Percentiles rank a stretch among this genome's conserved stretches.
phyloP scores from a whole-genome alignment of 2,888 invertebrate genomes.

The Chorisops tibialis region DNA sequence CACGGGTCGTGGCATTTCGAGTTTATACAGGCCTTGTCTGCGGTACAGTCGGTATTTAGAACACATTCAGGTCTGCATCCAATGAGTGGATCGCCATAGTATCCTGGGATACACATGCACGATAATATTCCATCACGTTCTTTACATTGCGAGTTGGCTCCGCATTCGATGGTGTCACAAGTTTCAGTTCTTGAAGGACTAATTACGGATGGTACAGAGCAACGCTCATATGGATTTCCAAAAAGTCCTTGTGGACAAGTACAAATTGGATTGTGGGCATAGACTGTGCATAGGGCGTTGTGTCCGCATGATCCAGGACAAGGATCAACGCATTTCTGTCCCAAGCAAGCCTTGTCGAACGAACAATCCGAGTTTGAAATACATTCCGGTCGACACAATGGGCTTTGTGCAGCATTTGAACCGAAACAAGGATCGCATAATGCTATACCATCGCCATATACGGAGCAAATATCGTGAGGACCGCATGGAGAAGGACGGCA shows the following conservation, averaged over 20 bases:
- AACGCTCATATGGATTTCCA: slow-evolving; percentile 78
- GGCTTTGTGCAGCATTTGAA: slow-evolving; percentile 64
- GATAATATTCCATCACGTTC: slow-evolving; percentile 62
- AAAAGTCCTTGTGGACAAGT: slow-evolving; percentile 63
- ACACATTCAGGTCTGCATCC: slow-evolving; percentile 79
- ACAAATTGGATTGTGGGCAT: slow-evolving; percentile 71
- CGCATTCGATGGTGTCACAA: slow-evolving; percentile 70
- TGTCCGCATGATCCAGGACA: slow-evolving; percentile 77
- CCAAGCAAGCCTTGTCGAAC: slow-evolving; percentile 71
- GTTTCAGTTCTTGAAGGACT: slow-evolving; percentile 49
- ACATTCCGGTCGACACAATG: slow-evolving; percentile 79
- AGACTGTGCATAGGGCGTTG: slow-evolving; percentile 67
- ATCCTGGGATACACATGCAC: slow-evolving; percentile 71
- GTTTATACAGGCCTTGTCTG: slow-evolving; percentile 69
- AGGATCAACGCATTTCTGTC: slow-evolving; percentile 71
- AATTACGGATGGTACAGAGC: slow-evolving; percentile 56
- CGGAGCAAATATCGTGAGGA: slow-evolving; percentile 63
- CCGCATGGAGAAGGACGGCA: slow-evolving; percentile 78
- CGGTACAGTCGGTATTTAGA: slow-evolving; percentile 72
- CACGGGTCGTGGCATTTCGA: slow-evolving; percentile 77
- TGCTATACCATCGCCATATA: slow-evolving; percentile 71
- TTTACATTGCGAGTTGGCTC: slow-evolving; percentile 68
- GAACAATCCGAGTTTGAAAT: slow-evolving; percentile 76
- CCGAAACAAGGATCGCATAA: slow-evolving; percentile 76
- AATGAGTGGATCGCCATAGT: slow-evolving; percentile 75